phyloP scores from a whole-genome alignment of 2,113 vertebrate species.

The Apaloderma vittatum region DNA sequence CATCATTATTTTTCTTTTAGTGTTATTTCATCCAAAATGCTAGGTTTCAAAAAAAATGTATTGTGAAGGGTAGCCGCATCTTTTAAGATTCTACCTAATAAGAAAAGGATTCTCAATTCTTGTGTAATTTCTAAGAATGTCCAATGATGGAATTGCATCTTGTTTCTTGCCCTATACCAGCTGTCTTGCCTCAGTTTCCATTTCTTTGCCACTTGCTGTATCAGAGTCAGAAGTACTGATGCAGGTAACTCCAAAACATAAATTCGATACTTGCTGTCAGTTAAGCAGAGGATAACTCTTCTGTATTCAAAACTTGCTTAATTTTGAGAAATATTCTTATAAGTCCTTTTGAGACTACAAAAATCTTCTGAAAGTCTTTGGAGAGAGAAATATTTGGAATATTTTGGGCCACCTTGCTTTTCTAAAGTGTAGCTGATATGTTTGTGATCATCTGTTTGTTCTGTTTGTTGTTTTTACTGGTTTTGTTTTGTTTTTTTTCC shows the following conservation, averaged over 20 bases:
- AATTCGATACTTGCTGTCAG: background rate
- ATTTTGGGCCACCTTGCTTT: background rate
- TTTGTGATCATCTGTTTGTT: background rate
- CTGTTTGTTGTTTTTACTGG: background rate
- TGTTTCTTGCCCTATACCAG: background rate
- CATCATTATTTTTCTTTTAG: background rate
- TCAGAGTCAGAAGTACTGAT: background rate
- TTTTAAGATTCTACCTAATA: background rate
- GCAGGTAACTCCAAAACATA: background rate
- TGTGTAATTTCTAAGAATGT: background rate
- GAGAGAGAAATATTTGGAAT: background rate
- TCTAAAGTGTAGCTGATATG: background rate
- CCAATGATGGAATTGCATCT: background rate
- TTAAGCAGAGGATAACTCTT: background rate
- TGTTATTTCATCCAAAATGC: background rate
- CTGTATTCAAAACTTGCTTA: background rate
- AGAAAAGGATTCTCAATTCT: background rate
- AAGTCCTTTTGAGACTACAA: background rate
- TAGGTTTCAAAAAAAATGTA: background rate
- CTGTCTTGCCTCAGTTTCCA: background rate
- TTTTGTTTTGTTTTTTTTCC: background rate
- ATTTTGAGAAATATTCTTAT: background rate
- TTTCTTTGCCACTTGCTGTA: background rate
- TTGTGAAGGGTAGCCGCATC: rapidly evolving
- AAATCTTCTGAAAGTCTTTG: background rate